These are phyloP conservation scores for Acropora yongei DNA, from an alignment of 64 coral and sea anemone genomes.

Conservation along the genomic window DNA sequence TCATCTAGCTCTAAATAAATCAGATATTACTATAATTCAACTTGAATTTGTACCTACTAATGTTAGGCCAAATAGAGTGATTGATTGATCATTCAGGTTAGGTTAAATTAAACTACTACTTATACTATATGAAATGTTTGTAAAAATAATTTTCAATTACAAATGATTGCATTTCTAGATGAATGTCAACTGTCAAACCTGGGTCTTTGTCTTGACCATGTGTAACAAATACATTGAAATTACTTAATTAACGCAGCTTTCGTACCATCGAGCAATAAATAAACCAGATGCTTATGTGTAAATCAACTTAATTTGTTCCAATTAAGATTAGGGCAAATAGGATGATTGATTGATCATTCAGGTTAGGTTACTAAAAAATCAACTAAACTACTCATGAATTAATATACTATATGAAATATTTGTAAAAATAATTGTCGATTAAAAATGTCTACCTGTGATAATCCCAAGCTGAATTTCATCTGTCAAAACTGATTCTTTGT, in stretches of 20 bases:
- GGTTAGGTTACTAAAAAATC: background rate
- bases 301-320: no score
- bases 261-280: background rate
- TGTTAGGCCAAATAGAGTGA: no score
- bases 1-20: no score
- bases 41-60: no score
- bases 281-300: no score
- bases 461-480: background rate
- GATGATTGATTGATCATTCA: background rate
- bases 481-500: background rate
- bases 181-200: background rate
- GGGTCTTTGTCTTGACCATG: background rate
- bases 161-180: background rate
- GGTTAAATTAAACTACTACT: background rate
- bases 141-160: background rate
- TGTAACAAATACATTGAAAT: background rate
- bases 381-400: no score
- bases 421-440: background rate
- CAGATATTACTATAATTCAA: no score
- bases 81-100: background rate
- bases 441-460: background rate
- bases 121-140: background rate
- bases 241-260: background rate
- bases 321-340: no score
- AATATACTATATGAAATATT: background rate